Evolutionary conservation across 2,888 invertebrate genomes (phyloP).

Genomic region (Diogma glabrata): DNA sequence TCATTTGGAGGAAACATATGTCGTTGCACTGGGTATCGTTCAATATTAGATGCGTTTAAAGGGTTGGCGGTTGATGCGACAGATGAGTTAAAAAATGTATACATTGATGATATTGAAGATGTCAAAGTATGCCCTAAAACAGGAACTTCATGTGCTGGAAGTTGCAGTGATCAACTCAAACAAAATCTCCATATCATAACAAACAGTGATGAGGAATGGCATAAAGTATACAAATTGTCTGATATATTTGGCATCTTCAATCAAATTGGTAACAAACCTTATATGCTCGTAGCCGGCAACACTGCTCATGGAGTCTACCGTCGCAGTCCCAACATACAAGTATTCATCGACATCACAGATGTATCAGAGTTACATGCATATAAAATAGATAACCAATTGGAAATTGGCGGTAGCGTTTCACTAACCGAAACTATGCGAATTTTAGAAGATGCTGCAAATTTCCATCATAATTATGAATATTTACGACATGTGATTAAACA

Average conservation of each 20-base stretch:
- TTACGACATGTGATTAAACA: slow-evolving; percentile 49
- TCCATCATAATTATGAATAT: slow-evolving; percentile 42
- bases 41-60: slow-evolving; percentile 46
- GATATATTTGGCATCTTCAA: slow-evolving; percentile 42
- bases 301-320: slow-evolving; percentile 56
- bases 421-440: slow-evolving; percentile 36
- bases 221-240: slow-evolving; percentile 38
- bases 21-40: slow-evolving; percentile 50
- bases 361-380: slow-evolving; percentile 43
- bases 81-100: slow-evolving; percentile 20
- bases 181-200: slow-evolving; percentile 34
- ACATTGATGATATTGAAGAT: slow-evolving; percentile 36
- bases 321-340: slow-evolving; percentile 27
- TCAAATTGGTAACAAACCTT: slow-evolving; percentile 36
- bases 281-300: slow-evolving; percentile 61
- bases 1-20: slow-evolving; percentile 55
- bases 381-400: slow-evolving; percentile 28
- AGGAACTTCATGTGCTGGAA: slow-evolving; percentile 21
- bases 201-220: slow-evolving; percentile 38
- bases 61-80: slow-evolving; percentile 38
- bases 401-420: slow-evolving; percentile 40
- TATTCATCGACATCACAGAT: slow-evolving; percentile 51
- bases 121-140: slow-evolving; percentile 27
- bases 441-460: slow-evolving; percentile 28
- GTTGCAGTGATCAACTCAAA: slow-evolving; percentile 25